phyloP scores from a whole-genome alignment of 2,888 invertebrate species.

The Xanthia icteritia region DNA sequence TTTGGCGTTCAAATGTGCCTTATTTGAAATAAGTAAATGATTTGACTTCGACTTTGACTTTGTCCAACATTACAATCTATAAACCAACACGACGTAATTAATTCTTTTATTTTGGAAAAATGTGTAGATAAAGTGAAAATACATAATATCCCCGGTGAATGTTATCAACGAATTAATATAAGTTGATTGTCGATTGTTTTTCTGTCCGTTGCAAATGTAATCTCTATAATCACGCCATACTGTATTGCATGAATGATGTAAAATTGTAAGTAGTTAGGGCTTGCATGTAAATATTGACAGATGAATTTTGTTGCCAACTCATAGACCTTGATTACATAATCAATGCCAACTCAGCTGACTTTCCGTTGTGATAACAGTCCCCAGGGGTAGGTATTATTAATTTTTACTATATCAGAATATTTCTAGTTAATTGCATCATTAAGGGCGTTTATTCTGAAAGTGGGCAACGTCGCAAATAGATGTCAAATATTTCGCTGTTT shows the following conservation, averaged over 20 bases:
- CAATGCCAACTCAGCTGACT: background rate
- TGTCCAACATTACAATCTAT: background rate
- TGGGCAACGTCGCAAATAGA: no score
- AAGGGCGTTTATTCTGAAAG: no score
- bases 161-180: conserved; percentile 34
- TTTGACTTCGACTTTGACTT: no score
- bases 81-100: background rate
- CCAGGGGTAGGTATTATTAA: conserved; percentile 24
- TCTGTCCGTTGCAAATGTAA: background rate
- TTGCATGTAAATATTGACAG: background rate
- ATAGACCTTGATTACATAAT: background rate
- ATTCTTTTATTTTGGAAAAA: conserved; percentile 7
- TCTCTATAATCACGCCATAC: conserved; percentile 1
- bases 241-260: background rate
- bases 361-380: conserved; percentile 28
- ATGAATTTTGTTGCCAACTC: conserved; percentile 1
- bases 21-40: no score
- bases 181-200: conserved; percentile 18
- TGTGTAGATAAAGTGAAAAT: conserved; percentile 36
- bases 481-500: no score
- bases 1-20: no score
- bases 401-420: conserved; percentile 23
- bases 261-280: background rate
- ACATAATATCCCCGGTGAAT: conserved; percentile 18
- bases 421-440: background rate